These are phyloP conservation scores for Trachelus tabidus DNA, from an alignment of 2,888 invertebrate species.

Conservation along the genomic window DNA sequence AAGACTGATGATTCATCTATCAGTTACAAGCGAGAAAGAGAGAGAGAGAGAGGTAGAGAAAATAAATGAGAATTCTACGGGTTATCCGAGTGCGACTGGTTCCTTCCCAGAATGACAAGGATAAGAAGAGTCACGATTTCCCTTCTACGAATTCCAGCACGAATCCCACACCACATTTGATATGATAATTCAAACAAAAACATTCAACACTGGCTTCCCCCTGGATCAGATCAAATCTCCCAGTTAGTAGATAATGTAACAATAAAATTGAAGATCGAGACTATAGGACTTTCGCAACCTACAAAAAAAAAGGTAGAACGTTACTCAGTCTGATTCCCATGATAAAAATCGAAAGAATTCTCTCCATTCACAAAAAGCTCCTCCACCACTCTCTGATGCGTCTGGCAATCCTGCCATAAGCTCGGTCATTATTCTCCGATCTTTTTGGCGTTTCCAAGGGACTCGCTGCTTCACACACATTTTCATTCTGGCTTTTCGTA, in stretches of 20 bases:
- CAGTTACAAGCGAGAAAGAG: not conserved
- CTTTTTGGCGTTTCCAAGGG: not conserved
- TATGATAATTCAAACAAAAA: not conserved
- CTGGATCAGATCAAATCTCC: not conserved
- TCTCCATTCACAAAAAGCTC: not conserved
- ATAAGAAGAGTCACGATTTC: not conserved
- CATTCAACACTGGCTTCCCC: not conserved
- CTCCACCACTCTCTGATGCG: not conserved
- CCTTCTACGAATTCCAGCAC: not conserved
- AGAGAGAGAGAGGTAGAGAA: not conserved
- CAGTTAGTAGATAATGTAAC: not conserved
- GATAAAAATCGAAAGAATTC: not conserved
- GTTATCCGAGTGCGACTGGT: not conserved
- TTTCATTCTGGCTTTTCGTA: not conserved
- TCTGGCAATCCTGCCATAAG: not conserved
- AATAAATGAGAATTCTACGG: constrained; percentile 1
- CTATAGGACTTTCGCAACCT: not conserved
- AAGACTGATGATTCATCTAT: not conserved
- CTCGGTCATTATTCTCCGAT: not conserved
- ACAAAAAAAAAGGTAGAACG: not conserved
- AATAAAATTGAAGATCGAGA: not conserved
- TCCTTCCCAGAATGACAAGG: not conserved
- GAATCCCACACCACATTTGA: not conserved
- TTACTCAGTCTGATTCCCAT: not conserved
- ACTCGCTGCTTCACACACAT: not conserved